Evolutionary conservation across 2,113 vertebrate species (phyloP).

Genomic region (Tachycineta bicolor): DNA sequence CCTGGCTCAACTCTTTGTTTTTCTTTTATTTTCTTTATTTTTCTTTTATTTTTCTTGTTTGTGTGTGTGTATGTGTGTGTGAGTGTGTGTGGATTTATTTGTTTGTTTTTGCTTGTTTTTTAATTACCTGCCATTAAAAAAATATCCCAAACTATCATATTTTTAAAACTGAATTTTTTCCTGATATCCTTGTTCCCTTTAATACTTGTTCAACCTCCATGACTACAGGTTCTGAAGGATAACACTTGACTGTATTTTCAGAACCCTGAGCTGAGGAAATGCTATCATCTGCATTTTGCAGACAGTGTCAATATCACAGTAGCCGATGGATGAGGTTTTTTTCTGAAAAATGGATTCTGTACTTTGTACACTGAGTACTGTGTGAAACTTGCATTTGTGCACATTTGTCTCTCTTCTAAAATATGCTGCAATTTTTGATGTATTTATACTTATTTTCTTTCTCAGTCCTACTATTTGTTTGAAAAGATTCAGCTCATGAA

Average conservation of each 20-base stretch:
- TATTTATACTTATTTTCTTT: background rate
- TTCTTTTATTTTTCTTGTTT: background rate
- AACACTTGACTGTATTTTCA: background rate
- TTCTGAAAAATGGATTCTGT: background rate
- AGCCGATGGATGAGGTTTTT: background rate
- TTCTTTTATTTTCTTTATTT: too few relatives aligned
- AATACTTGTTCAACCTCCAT: background rate
- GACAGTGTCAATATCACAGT: background rate
- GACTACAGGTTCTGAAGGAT: background rate
- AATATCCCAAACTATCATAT: accelerated
- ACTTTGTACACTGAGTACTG: background rate
- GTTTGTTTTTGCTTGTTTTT: background rate
- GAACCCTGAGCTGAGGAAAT: background rate
- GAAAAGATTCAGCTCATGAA: background rate
- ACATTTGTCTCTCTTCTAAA: background rate
- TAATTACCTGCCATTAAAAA: background rate
- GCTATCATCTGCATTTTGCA: background rate
- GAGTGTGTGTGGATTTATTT: too few relatives aligned
- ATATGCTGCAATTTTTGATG: background rate
- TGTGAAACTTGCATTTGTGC: background rate
- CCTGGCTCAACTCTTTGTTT: background rate
- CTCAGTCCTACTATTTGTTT: background rate
- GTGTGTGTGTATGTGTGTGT: too few relatives aligned
- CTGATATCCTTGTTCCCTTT: background rate
- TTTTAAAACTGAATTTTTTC: background rate